Evolutionary conservation across 2,888 invertebrate species (phyloP).

Genomic region (Eledona agricola): DNA sequence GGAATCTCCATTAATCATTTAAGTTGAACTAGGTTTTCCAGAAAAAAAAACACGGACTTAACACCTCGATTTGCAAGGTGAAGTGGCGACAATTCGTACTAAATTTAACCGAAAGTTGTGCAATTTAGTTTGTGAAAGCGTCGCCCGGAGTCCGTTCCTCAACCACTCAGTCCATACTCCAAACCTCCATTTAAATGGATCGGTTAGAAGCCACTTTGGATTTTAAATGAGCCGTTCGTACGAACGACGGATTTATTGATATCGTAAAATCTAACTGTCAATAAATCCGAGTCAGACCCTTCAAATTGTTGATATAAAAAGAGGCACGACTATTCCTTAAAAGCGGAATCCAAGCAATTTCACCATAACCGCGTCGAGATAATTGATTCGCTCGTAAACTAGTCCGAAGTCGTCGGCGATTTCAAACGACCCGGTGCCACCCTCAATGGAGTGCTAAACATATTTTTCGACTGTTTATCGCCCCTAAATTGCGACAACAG

Average conservation of each 20-base stretch:
- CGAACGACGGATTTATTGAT: constrained; percentile 27
- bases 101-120: too few relatives aligned
- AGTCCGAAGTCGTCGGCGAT: constrained; percentile 11
- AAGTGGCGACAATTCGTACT: too few relatives aligned
- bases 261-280: constrained; percentile 32
- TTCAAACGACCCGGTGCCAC: constrained; percentile 20
- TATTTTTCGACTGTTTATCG: constrained; percentile 24
- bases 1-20: too few relatives aligned
- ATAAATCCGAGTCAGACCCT: constrained; percentile 28
- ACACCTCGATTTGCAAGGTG: too few relatives aligned
- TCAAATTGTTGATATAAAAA: constrained; percentile 24
- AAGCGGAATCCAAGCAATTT: constrained; percentile 17
- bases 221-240: constrained; percentile 25
- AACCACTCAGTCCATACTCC: constrained; percentile 11
- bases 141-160: constrained; percentile 9
- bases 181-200: constrained; percentile 12
- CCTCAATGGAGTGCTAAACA: constrained; percentile 33
- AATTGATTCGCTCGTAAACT: constrained; percentile 17
- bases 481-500: constrained; percentile 26
- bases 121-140: constrained; percentile 7
- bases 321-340: constrained; percentile 14
- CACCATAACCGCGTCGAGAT: not conserved
- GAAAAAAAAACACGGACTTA: too few relatives aligned
- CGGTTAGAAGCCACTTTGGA: constrained; percentile 23
- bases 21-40: too few relatives aligned